A percentile compares a stretch with the other conserved stretches of the same genome.
Evolutionary conservation across 2,888 invertebrate species (phyloP).

Genomic region (Nymphalis urticae): DNA sequence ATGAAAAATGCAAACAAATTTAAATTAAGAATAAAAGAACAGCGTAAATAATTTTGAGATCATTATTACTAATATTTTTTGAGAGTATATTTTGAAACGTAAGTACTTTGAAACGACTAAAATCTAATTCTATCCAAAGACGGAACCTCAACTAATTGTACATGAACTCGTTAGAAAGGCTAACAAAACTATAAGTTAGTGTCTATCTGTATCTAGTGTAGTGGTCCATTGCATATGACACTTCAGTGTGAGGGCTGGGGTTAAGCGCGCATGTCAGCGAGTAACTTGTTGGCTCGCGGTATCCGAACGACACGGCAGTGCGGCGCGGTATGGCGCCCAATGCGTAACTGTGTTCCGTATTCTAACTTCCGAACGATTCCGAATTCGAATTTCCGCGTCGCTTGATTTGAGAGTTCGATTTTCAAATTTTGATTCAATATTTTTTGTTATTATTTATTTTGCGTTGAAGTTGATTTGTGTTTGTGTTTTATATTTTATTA

Average conservation of each 20-base stretch:
- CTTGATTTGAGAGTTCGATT: constrained; percentile 23
- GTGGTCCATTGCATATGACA: constrained; percentile 20
- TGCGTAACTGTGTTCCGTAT: constrained; percentile 55
- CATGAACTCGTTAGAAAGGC: neutral
- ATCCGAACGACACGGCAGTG: constrained; percentile 67
- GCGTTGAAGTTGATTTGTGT: constrained; percentile 5
- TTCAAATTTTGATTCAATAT: neutral
- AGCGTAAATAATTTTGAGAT: no score
- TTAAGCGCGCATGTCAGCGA: constrained; percentile 72
- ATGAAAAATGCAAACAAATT: no score
- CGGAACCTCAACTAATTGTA: neutral
- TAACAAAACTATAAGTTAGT: constrained; percentile 6
- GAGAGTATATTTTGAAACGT: no score
- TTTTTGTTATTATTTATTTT: neutral
- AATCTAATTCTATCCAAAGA: neutral
- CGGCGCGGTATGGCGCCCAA: constrained; percentile 63
- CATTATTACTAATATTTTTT: no score
- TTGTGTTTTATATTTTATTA: constrained; percentile 16
- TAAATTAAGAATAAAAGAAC: no score
- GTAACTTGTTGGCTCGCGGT: constrained; percentile 76
- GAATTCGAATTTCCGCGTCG: constrained; percentile 40
- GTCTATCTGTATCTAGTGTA: constrained; percentile 9
- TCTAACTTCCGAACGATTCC: constrained; percentile 43
- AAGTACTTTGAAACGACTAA: no score
- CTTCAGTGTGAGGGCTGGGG: constrained; percentile 48